Percentiles rank a stretch among this genome's conserved stretches.
Conservation (phyloP, 2,113 vertebrate species). For the Balaenoptera acutorostrata region DNA sequence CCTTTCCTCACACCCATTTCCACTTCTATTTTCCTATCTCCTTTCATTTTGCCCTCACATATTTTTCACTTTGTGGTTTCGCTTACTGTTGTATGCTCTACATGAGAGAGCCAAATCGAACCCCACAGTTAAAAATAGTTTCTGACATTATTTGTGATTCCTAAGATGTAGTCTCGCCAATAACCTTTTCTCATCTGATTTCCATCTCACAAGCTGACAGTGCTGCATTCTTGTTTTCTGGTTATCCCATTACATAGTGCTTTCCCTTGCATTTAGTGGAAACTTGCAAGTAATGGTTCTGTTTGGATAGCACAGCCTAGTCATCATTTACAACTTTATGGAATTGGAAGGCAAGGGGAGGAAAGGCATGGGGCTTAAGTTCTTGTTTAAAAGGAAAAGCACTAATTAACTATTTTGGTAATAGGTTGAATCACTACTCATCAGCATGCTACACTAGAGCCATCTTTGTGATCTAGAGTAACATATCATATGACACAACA, state of each 20-base stretch:
- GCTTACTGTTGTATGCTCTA: not conserved
- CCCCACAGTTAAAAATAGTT: slow-evolving; percentile 41
- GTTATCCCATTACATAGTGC: slow-evolving; percentile 19
- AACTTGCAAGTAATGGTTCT: slow-evolving; percentile 21
- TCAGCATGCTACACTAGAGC: not conserved
- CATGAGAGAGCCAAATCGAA: slow-evolving; percentile 2
- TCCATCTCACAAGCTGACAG: slow-evolving; percentile 44
- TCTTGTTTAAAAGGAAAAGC: not conserved
- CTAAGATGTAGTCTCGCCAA: not conserved
- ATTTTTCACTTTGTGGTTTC: slow-evolving; percentile 41
- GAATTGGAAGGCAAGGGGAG: not conserved
- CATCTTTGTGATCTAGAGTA: not conserved
- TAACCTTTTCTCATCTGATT: slow-evolving; percentile 52
- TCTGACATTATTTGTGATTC: slow-evolving; percentile 53
- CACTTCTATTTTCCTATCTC: slow-evolving; percentile 17
- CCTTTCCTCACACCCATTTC: slow-evolving; percentile 20
- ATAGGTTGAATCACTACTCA: not conserved
- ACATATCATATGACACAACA: not conserved
- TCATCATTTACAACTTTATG: slow-evolving; percentile 44
- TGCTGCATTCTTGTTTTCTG: slow-evolving; percentile 42
- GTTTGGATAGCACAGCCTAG: not conserved
- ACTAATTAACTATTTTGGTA: not conserved
- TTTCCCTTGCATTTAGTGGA: slow-evolving; percentile 16
- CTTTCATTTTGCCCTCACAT: slow-evolving; percentile 11
- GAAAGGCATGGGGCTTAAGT: not conserved